Base-by-base conservation (phyloP, 2,797 vertebrate genomes). In the Smutsia gigantea region DNA sequence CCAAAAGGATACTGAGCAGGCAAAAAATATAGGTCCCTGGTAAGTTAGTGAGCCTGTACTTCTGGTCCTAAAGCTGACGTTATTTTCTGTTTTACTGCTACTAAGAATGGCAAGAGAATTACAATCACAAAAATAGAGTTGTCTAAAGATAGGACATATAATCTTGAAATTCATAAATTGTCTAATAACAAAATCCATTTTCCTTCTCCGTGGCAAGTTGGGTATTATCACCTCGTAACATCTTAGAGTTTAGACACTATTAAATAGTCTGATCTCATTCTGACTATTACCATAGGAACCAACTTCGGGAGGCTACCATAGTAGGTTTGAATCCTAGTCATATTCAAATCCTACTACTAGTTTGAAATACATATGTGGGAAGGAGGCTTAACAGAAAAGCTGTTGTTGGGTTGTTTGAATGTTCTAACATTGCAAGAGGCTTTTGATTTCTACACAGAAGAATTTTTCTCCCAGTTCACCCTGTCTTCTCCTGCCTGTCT, bases 331-430 rank as follows among this genome's bases (percentile, higher is more conserved):
- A 46, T 46, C 46, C 46, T 46, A 46, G 46, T 46, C 10, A 12
- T 46, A 82, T 71, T 72, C n/a, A 49, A 90, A 71, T 94, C 92
- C 71, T 91, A 3, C n/a, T 84, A 66, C 6, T 85, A 64, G 27
- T 59, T 79, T 92, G 69, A 84, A 82, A 83, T 71, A 71, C 19
- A 57, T 51, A 6, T n/a, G 12, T 17, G 37, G 42, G 46, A 53
- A 69, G 14, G 51, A 86, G 49, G 13, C 86, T 96, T 87, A 69
- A 72, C 72, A 79, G 74, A 83, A 96, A 94, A 93, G 17, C 69
- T 83, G 0, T 79, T 63, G 37, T 74, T 69, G 72, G 23, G 68
- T 74, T 89, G 49, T 89, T 91, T 87, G 46, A 75, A 6, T 66
- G 39, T 64, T 94, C 42, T 51, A 88, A 0, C 72, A 39, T 86